Evolutionary conservation across 2,888 invertebrate genomes (phyloP).

Genomic region (Microctonus hyperodae): DNA sequence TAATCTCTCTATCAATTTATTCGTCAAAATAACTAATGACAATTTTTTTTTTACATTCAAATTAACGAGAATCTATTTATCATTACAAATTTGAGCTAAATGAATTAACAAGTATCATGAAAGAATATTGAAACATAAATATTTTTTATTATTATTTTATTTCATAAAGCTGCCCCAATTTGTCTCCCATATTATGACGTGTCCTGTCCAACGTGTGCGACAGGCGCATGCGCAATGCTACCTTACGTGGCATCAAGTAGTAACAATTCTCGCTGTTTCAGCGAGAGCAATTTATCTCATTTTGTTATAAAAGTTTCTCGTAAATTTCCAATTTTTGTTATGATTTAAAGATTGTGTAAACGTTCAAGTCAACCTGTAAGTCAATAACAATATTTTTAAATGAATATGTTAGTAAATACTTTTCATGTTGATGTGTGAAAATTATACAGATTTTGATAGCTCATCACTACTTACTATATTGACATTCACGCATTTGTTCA

Average conservation of each 20-base stretch:
- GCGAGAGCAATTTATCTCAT: conserved; percentile 49
- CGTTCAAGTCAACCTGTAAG: conserved; percentile 1
- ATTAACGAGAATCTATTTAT: too few species aligned
- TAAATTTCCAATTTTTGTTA: conserved; percentile 50
- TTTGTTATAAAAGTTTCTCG: conserved; percentile 55
- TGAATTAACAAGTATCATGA: too few species aligned
- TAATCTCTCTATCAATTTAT: too few species aligned
- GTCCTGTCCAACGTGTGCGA: conserved; percentile 49
- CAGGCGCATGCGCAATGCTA: conserved; percentile 66
- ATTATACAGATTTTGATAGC: not conserved
- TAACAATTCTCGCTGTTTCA: conserved; percentile 47
- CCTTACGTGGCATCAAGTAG: conserved; percentile 69
- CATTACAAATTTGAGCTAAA: too few species aligned
- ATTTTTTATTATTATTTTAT: not conserved
- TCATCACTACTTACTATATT: not conserved
- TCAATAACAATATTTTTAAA: not conserved
- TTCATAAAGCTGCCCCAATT: conserved; percentile 23
- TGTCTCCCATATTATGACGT: conserved; percentile 50
- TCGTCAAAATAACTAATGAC: too few species aligned
- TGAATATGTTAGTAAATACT: not conserved
- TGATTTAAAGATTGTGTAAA: conserved; percentile 46
- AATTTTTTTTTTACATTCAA: too few species aligned
- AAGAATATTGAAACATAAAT: not conserved
- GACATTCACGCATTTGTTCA: conserved; percentile 3
- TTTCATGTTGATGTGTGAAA: not conserved